These are phyloP conservation scores for Lottia scabra DNA, from an alignment of 2,888 invertebrate genomes.

Conservation along the genomic window DNA sequence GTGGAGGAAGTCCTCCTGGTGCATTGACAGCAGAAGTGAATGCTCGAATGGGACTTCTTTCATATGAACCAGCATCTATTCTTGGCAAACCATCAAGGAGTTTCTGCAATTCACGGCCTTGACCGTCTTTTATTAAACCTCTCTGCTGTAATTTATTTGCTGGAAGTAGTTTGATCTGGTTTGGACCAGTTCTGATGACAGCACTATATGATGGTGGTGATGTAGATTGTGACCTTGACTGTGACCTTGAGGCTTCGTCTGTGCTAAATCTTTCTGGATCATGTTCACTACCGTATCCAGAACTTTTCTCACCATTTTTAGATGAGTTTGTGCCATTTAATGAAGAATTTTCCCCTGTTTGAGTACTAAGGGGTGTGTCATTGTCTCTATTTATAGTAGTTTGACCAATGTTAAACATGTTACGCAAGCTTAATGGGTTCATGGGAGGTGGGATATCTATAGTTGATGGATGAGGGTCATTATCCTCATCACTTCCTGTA, in stretches of 20 bases:
- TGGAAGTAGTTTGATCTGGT: constrained; percentile 60
- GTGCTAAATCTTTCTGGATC: constrained; percentile 56
- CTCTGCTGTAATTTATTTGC: constrained; percentile 44
- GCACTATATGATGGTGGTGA: constrained; percentile 60
- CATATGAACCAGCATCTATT: constrained; percentile 56
- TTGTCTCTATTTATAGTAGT: constrained; percentile 35
- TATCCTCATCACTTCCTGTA: constrained; percentile 28
- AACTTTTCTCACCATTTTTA: constrained; percentile 54
- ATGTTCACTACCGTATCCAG: constrained; percentile 62
- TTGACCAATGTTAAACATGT: constrained; percentile 51
- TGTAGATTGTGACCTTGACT: constrained; percentile 34
- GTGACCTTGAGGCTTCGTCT: constrained; percentile 47
- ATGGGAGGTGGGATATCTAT: constrained; percentile 59
- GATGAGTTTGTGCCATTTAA: constrained; percentile 55
- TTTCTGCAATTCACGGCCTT: constrained; percentile 46
- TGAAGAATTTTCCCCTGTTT: constrained; percentile 48
- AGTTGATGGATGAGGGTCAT: constrained; percentile 29
- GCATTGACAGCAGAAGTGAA: neutral
- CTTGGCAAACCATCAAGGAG: constrained; percentile 56
- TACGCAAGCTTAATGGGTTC: constrained; percentile 56
- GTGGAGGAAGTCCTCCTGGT: constrained; percentile 1
- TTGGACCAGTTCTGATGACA: constrained; percentile 60
- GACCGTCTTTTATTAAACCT: constrained; percentile 24
- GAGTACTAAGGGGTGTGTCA: constrained; percentile 49
- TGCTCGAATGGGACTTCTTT: constrained; percentile 47